A percentile compares a stretch with the other conserved stretches of the same genome.
These are phyloP conservation scores for Ptychoptera contaminata DNA, from an alignment of 2,888 invertebrate genomes.

Conservation along the genomic window DNA sequence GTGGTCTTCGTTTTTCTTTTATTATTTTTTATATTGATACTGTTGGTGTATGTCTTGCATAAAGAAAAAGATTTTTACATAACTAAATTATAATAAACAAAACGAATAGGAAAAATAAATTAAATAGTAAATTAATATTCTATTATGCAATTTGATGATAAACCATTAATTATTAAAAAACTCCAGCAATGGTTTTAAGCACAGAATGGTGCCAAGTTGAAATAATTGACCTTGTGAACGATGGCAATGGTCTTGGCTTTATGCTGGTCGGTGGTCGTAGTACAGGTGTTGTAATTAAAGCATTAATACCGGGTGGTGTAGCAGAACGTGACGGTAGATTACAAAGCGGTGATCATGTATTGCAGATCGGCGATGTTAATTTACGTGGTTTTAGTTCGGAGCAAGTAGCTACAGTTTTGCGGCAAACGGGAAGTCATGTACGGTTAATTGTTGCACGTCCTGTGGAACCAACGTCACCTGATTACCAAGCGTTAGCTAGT, in stretches of 20 bases:
- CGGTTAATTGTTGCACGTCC: slow-evolving; percentile 88
- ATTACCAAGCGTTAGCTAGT: slow-evolving; percentile 52
- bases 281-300: slow-evolving; percentile 97
- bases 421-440: slow-evolving; percentile 46
- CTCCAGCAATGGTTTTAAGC: slow-evolving; percentile 57
- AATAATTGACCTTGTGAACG: slow-evolving; percentile 93
- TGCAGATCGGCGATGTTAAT: slow-evolving; percentile 90
- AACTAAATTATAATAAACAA: no score
- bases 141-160: no score
- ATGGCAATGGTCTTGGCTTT: slow-evolving; percentile 95
- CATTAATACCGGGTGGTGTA: slow-evolving; percentile 89
- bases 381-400: slow-evolving; percentile 94
- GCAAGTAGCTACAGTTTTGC: slow-evolving; percentile 74
- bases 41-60: no score
- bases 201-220: slow-evolving; percentile 99
- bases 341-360: slow-evolving; percentile 93
- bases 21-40: no score
- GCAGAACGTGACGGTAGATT: slow-evolving; percentile 91
- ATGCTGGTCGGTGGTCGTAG: slow-evolving; percentile 95
- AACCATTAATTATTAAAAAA: background rate
- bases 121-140: no score
- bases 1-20: no score
- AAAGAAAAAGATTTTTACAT: no score
- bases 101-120: no score
- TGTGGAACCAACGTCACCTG: slow-evolving; percentile 69